Base-by-base conservation (phyloP, 2,113 vertebrate genomes). In the Mohoua ochrocephala region DNA sequence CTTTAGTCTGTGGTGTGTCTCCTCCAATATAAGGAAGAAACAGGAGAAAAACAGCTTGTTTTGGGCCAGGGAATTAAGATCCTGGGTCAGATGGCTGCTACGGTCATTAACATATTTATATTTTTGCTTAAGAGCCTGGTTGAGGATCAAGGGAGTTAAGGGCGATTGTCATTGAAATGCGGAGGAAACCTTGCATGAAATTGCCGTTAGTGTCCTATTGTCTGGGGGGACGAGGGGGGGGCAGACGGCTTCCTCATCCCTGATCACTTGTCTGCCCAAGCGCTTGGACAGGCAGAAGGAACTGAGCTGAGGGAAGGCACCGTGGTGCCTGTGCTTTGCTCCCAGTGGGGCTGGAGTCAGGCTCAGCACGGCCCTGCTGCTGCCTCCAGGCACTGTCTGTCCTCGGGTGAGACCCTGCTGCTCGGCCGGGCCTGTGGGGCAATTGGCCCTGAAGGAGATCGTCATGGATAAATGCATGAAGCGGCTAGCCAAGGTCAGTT, bases 151-250 rank as follows among this genome's bases (percentile, higher is more conserved):
- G 95, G 96, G 97, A 97, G 95, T 83, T 81, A 95, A 87, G 95
- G 50, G 61, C 80, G 96, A 98, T 98, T 98, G 97, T 94, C 91
- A 94, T 93, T 95, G 95, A 94, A 97, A 96, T 91, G 95, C 33
- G 5, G 95, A 91, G 95, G 91, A 97, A 98, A 97, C 93, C 97
- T 98, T 97, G 97, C 98, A 97, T 98, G 97, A 98, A 98, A 98
- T 98, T 95, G 94, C 97, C 67, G 81, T 98, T 96, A 91, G 93
- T 56, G 87, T 93, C 86, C 81, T 52, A 92, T 98, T 98, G 98
- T 98, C 79, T 54, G 63, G 33, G 47, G 49, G n/a, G 19, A 7
- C 0, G 7, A 39, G 5, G 17, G 82, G 71, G 60, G 74, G 45
- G 54, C 49, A 73, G 64, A 42, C n/a, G 13, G 61, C 69, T 44